Conservation (phyloP, 2,888 invertebrate genomes). For the Dinocampus coccinellae region DNA sequence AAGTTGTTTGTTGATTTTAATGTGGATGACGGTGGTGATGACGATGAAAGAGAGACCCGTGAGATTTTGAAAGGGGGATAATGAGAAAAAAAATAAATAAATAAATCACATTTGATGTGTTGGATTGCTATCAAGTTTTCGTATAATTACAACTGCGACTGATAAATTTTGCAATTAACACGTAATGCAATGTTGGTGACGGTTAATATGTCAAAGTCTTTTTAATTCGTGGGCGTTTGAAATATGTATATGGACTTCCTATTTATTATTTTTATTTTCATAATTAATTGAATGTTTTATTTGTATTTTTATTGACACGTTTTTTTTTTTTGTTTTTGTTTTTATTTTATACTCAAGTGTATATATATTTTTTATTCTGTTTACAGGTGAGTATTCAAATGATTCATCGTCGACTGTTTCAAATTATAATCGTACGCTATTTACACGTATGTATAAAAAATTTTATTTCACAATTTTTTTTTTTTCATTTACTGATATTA, state of each 20-base stretch:
- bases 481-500: neutral
- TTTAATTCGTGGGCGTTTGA: neutral
- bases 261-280: neutral
- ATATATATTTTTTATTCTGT: neutral
- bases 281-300: conserved; percentile 1
- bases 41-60: neutral
- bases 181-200: conserved; percentile 43
- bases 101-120: neutral
- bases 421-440: neutral
- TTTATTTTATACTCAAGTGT: neutral
- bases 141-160: conserved; percentile 56
- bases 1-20: neutral
- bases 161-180: conserved; percentile 61
- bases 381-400: conserved; percentile 29
- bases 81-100: neutral
- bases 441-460: conserved; percentile 17
- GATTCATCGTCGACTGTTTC: conserved; percentile 6
- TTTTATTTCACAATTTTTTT: neutral
- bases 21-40: neutral
- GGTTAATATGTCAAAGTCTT: neutral
- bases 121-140: neutral
- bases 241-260: neutral
- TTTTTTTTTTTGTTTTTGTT: neutral
- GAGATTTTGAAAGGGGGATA: too few species aligned
- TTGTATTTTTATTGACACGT: neutral